These are phyloP conservation scores for Nysson spinosus DNA, from an alignment of 2,888 invertebrate genomes.

Conservation along the genomic window DNA sequence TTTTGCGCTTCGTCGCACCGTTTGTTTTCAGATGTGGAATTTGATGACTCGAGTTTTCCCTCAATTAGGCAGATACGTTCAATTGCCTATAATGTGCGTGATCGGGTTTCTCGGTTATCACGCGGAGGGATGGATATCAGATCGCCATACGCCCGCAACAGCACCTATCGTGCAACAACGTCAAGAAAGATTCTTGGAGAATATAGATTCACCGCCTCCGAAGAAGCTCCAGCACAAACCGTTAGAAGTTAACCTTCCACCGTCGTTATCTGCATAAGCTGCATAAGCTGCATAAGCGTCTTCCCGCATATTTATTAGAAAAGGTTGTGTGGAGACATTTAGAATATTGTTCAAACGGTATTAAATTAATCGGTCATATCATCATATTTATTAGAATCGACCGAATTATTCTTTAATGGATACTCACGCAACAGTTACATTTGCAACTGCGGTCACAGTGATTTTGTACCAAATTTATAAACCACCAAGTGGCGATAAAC, in stretches of 20 bases:
- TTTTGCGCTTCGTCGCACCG: not conserved
- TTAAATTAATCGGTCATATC: not conserved
- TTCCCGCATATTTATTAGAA: not conserved
- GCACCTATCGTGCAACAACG: constrained; percentile 71
- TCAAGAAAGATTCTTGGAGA: constrained; percentile 68
- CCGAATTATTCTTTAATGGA: no score
- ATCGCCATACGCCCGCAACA: constrained; percentile 84
- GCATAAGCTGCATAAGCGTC: not conserved
- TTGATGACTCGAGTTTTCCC: constrained; percentile 83
- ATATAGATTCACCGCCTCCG: constrained; percentile 53
- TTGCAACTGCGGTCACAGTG: no score
- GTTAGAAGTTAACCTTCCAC: constrained; percentile 74
- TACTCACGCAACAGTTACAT: no score
- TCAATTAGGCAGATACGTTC: constrained; percentile 87
- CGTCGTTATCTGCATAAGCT: constrained; percentile 68
- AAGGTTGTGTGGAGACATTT: not conserved
- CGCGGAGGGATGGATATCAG: constrained; percentile 85
- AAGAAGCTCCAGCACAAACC: constrained; percentile 70
- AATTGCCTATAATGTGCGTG: constrained; percentile 89
- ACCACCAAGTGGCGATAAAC: constrained; percentile 85
- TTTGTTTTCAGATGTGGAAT: constrained; percentile 84
- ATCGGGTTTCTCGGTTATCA: constrained; percentile 93
- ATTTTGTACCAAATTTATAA: constrained; percentile 83
- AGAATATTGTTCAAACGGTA: not conserved
- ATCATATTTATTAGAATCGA: constrained; percentile 6